These are phyloP conservation scores for Nylanderia fulva DNA, from an alignment of 1,140 invertebrate species.

Conservation along the genomic window DNA sequence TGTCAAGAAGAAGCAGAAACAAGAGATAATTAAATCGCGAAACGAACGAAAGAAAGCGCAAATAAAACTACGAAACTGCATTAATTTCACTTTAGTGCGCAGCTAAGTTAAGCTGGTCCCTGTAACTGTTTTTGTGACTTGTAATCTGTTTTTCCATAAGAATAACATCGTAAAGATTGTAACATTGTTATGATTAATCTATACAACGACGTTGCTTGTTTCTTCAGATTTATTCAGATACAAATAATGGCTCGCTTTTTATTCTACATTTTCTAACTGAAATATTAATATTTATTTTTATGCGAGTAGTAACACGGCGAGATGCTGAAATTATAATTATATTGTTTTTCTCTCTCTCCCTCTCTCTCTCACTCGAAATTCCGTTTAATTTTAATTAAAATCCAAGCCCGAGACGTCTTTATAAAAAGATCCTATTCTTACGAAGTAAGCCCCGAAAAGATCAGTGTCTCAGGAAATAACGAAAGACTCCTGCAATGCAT, in stretches of 20 bases:
- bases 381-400: slow-evolving; percentile 8
- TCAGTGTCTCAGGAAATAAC: not conserved
- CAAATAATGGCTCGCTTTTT: not conserved
- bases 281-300: slow-evolving; percentile 21
- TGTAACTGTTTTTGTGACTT: slow-evolving; percentile 41
- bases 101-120: slow-evolving; percentile 35
- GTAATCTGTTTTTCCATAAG: slow-evolving; percentile 51
- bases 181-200: slow-evolving; percentile 42
- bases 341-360: too few relatives aligned
- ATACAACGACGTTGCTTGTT: not conserved
- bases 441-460: not conserved
- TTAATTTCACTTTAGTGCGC: slow-evolving; percentile 43
- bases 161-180: slow-evolving; percentile 13
- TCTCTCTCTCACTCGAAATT: slow-evolving; percentile 1
- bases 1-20: not conserved
- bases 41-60: slow-evolving; percentile 48
- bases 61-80: slow-evolving; percentile 43
- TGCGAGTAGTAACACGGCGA: not conserved
- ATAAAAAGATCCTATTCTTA: not conserved
- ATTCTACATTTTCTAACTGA: not conserved
- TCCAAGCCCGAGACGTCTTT: not conserved
- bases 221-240: slow-evolving; percentile 29
- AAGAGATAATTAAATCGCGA: slow-evolving; percentile 52
- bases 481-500: not conserved
- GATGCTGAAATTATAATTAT: not conserved